Evolutionary conservation across 2,113 vertebrate genomes (phyloP).

Genomic region (Apistogramma diplotaenia): DNA sequence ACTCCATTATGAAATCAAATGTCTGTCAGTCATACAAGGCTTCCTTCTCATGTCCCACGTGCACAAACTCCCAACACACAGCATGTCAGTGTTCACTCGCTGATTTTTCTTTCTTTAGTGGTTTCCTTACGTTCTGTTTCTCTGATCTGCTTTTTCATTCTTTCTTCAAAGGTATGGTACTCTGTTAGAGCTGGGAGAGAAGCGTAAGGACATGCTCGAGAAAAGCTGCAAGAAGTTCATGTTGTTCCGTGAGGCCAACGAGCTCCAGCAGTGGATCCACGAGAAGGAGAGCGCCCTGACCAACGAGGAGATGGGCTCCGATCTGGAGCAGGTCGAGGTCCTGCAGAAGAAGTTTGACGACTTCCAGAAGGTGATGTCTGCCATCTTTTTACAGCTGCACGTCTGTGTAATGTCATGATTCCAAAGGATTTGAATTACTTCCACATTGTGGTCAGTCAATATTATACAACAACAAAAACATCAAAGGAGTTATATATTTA

Average conservation of each 20-base stretch:
- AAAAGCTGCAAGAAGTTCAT: conserved; percentile 99
- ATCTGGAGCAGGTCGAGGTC: conserved; percentile 97
- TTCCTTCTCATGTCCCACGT: not conserved
- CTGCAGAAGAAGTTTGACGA: conserved; percentile 99
- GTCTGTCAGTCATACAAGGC: not conserved
- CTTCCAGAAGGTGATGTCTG: conserved; percentile 90
- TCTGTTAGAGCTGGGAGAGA: conserved; percentile 91
- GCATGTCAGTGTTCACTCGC: not conserved
- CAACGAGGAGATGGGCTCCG: conserved; percentile 92
- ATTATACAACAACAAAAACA: too few relatives aligned
- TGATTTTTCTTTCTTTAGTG: not conserved
- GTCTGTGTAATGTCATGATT: not conserved
- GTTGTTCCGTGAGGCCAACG: conserved; percentile 95
- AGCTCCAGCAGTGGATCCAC: conserved; percentile 97
- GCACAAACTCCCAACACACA: not conserved
- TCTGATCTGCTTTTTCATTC: not conserved
- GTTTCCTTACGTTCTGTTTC: not conserved
- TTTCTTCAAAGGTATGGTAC: conserved; percentile 83
- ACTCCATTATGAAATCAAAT: not conserved
- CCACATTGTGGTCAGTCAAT: not conserved
- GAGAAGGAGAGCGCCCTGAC: conserved; percentile 94
- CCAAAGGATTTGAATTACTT: not conserved
- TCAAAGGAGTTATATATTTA: too few relatives aligned
- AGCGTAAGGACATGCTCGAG: conserved; percentile 95
- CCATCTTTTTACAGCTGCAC: not conserved